Evolutionary conservation across 2,797 vertebrate species (phyloP).

Genomic region (Neosalanx taihuensis): DNA sequence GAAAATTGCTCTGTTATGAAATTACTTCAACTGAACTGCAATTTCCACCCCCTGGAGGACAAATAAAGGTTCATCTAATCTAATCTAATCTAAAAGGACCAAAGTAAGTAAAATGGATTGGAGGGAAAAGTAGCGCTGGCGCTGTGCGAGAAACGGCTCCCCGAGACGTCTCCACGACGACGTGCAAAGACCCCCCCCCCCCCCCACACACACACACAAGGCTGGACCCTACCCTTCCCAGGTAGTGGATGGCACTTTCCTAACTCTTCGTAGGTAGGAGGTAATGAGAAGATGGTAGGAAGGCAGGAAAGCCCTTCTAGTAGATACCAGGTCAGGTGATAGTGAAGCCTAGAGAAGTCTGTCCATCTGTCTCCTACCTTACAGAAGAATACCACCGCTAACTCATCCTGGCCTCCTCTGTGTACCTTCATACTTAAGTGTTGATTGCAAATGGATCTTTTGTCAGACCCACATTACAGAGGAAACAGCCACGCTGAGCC

Average conservation of each 20-base stretch:
- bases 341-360: no score
- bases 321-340: no score
- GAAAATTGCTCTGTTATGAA: slow-evolving; percentile 81
- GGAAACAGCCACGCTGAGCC: background rate
- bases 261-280: background rate
- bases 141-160: slow-evolving; percentile 49
- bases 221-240: slow-evolving; percentile 6
- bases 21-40: no score
- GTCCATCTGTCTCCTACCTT: no score
- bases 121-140: slow-evolving; percentile 62
- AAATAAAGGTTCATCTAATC: no score
- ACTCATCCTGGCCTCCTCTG: slow-evolving; percentile 6
- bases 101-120: slow-evolving; percentile 66
- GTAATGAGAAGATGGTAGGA: background rate
- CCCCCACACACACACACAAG: slow-evolving; percentile 3
- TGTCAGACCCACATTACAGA: no score
- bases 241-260: background rate
- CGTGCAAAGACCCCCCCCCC: slow-evolving; percentile 57
- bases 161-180: slow-evolving; percentile 51
- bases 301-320: background rate
- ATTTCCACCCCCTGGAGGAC: no score
- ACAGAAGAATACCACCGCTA: no score
- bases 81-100: no score
- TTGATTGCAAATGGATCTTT: background rate
- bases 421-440: background rate